Evolutionary conservation across 2,113 vertebrate species (phyloP), one percentile per base, ranked within the genome.

Genomic region (Phalacrocorax carbo): DNA sequence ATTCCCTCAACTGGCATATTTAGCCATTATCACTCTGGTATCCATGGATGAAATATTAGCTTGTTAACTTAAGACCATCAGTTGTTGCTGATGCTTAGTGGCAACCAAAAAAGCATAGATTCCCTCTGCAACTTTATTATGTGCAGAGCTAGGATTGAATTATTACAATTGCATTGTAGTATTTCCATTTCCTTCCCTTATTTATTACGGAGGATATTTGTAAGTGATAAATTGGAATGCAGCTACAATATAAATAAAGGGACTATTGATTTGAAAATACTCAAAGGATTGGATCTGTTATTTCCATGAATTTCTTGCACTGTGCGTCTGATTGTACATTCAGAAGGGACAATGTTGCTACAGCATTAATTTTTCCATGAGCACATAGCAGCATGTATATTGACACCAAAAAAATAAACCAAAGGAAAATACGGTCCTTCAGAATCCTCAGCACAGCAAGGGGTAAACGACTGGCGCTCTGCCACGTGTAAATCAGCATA

Each of bases 1-100:
- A 40, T 98, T 98, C 97, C 97, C 96, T 97, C 93, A 51, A 97
- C 97, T 97, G 98, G 98, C 96, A 96, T 97, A 98, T 98, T 98
- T 97, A 98, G 98, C 97, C 96, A 97, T 98, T 98, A 97, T 98
- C 55, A 92, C 97, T 97, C 97, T 97, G 97, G 97, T 98, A 97
- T 97, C 98, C 98, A 97, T 96, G 97, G 97, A 98, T 98, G 98
- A 98, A 98, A 98, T 98, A 98, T 98, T 98, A 98, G 95, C 97
- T 98, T 98, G 97, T 98, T 98, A 98, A 97, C 97, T 98, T 98
- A 98, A 97, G 98, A 97, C 96, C 91, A 92, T 98, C 97, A 88
- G 93, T 98, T 98, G 97, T 94, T 97, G 89, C 95, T 97, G 96
- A 97, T 97, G 95, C 90, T 97, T 91, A 93, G 84, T 94, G 94